Evolutionary conservation across 2,113 vertebrate genomes (phyloP).

Genomic region (Cavia aperea): DNA sequence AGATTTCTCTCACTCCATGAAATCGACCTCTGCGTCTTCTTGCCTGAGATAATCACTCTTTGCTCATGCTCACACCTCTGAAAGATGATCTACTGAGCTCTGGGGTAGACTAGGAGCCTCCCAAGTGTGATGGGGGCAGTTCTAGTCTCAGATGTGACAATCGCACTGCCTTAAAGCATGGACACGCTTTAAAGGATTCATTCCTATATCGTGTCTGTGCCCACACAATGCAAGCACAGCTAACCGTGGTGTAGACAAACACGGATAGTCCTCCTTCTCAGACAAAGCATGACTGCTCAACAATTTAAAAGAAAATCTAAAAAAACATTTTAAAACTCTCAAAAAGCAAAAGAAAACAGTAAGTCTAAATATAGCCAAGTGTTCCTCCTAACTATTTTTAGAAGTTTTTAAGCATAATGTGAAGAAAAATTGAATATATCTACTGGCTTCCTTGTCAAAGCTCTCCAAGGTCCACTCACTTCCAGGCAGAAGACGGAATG

Average conservation of each 20-base stretch:
- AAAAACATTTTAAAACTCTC: background rate
- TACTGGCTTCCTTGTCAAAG: background rate
- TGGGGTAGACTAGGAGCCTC: background rate
- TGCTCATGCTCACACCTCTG: background rate
- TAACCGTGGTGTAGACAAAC: background rate
- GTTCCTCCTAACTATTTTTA: background rate
- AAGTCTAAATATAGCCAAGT: background rate
- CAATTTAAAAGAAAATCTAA: background rate
- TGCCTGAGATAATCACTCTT: background rate
- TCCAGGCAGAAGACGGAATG: background rate
- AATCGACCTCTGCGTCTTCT: background rate
- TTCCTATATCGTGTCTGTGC: rapidly evolving
- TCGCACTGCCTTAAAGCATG: background rate
- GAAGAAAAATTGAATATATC: slow-evolving; percentile 2
- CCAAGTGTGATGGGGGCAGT: background rate
- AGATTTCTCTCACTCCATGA: background rate
- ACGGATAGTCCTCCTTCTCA: background rate
- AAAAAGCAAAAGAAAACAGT: background rate
- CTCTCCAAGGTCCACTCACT: background rate
- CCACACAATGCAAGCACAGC: background rate
- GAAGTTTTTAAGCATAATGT: background rate
- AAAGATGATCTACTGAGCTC: background rate
- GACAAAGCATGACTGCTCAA: background rate
- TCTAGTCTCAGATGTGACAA: background rate
- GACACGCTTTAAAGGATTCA: background rate